Base-by-base conservation (phyloP, 2,797 vertebrate genomes). In the Malurus leucopterus region DNA sequence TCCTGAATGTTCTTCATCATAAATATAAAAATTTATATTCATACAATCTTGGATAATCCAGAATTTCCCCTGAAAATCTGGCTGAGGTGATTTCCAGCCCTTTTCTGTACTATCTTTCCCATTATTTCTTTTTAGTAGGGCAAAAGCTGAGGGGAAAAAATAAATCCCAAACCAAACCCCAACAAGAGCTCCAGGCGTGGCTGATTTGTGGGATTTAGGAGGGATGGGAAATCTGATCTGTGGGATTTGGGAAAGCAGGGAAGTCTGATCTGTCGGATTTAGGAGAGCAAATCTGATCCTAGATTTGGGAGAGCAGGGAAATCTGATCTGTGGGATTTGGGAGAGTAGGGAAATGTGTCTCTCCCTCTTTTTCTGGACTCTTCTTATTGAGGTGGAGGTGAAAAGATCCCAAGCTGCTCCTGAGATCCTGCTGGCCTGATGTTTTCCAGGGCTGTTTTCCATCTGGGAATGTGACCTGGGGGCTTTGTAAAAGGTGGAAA, bases 301-400 rank as follows among this genome's bases (percentile, higher is more conserved):
- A 36, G 29, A n/a, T 61, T 43, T 43, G 40, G 59, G 29, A 62
- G 40, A 43, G 29, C 30, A 46, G 4, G 41, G 4, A 18, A 46
- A 46, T 32, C 24, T 20, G 13, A 43, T n/a, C 23, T 62, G 0
- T 43, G 29, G 38, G 40, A 61, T 61, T 43, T 69, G 30, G 50
- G 30, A 32, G 9, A 5, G 22, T 11, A 53, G 15, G 54, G 32
- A 5, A 54, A 54, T 46, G 32, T 3, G 0, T 59, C 24, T 46
- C 21, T 57, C 53, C 53, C 0, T 0, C 0, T 65, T 77, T 55
- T 58, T 24, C 64, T 34, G 27, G 23, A 34, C 29, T 40, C 8
- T 27, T 64, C 72, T 89, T 83, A 63, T 73, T 86, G 88, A 69
- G 49, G 68, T 76, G 76, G 40, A 79, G 50, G 47, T 86, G 89